Evolutionary conservation across 2,113 vertebrate genomes (phyloP).

Genomic region (Vireo altiloquus): DNA sequence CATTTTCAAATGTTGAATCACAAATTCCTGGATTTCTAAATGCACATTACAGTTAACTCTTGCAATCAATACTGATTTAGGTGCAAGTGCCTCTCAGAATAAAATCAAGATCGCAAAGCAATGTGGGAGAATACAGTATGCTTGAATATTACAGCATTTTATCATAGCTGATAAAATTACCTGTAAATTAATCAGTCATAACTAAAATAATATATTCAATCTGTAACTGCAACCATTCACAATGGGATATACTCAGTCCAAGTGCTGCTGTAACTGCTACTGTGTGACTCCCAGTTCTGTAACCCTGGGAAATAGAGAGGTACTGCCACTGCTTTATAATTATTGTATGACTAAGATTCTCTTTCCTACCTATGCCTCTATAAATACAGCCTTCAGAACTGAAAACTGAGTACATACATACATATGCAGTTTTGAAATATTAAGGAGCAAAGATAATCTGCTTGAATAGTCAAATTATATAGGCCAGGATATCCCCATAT

Average conservation of each 20-base stretch:
- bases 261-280: not conserved
- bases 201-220: not conserved
- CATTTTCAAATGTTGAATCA: not conserved
- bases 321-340: not conserved
- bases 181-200: not conserved
- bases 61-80: not conserved
- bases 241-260: not conserved
- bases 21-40: not conserved
- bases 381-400: not conserved
- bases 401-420: not conserved
- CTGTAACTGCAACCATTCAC: not conserved
- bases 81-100: not conserved
- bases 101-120: not conserved
- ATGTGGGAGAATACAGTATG: not conserved
- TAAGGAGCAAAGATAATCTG: not conserved
- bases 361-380: not conserved
- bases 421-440: not conserved
- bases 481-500: not conserved
- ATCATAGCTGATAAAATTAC: not conserved
- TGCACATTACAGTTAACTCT: not conserved
- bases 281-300: not conserved
- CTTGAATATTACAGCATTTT: not conserved
- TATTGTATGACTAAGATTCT: not conserved
- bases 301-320: not conserved
- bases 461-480: not conserved